A percentile compares a stretch with the other conserved stretches of the same genome.
phyloP scores from a whole-genome alignment of 2,888 invertebrate genomes.

The Platerodrilus igneus region DNA sequence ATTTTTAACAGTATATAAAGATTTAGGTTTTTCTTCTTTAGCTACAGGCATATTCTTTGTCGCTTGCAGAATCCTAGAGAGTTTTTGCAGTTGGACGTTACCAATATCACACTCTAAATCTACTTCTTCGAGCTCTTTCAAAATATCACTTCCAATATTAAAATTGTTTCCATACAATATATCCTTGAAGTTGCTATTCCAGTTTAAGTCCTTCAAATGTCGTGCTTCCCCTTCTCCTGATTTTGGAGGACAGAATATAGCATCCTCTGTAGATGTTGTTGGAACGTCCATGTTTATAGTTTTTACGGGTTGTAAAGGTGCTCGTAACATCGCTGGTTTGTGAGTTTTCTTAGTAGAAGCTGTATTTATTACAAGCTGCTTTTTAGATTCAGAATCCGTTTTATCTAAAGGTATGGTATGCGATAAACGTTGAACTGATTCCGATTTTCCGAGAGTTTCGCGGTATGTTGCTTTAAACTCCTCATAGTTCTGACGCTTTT shows the following conservation, averaged over 20 bases:
- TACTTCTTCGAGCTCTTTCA: conserved; percentile 24
- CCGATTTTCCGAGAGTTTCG: conserved; percentile 8
- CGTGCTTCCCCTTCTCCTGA: conserved; percentile 3
- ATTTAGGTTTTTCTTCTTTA: conserved; percentile 10
- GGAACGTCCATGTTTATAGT: conserved; percentile 22
- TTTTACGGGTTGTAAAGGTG: conserved; percentile 19
- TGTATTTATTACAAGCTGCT: neutral
- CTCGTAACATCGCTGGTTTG: conserved; percentile 19
- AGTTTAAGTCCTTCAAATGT: too few relatives aligned
- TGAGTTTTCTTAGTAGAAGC: conserved; percentile 1
- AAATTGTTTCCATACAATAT: too few relatives aligned
- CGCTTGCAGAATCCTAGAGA: conserved; percentile 23
- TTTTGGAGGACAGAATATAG: conserved; percentile 15
- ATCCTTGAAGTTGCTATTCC: too few relatives aligned
- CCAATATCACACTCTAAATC: conserved; percentile 29
- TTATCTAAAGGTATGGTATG: conserved; percentile 1
- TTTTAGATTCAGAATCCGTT: neutral
- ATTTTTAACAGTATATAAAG: neutral
- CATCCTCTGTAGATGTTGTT: conserved; percentile 9
- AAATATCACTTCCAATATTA: conserved; percentile 11
- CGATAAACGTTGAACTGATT: neutral
- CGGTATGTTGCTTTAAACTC: conserved; percentile 23
- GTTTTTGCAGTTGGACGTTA: conserved; percentile 29
- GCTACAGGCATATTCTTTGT: conserved; percentile 9
- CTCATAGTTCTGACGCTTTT: conserved; percentile 23